These are phyloP conservation scores for Dallia pectoralis DNA, from an alignment of 2,797 vertebrate genomes.

Conservation along the genomic window DNA sequence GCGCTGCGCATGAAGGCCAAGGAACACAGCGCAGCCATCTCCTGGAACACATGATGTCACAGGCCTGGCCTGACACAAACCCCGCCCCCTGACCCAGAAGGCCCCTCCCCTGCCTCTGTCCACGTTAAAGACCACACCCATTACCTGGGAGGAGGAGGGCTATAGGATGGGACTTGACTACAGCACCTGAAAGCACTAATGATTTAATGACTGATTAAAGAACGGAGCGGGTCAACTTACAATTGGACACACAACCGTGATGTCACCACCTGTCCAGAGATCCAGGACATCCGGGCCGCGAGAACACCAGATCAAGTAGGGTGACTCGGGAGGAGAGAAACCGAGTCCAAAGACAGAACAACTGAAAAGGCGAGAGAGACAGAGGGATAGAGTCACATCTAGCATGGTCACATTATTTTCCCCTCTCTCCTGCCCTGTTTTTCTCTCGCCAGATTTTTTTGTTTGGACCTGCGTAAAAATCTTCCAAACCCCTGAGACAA, in stretches of 20 bases:
- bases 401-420: neutral
- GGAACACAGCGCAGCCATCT: slow-evolving; percentile 99
- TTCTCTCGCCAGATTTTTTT: neutral
- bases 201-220: slow-evolving; percentile 37
- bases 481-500: neutral
- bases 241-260: slow-evolving; percentile 26
- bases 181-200: slow-evolving; percentile 65
- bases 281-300: too few relatives aligned
- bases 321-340: slow-evolving; percentile 56
- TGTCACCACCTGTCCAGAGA: neutral
- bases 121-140: slow-evolving; percentile 33
- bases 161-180: slow-evolving; percentile 19
- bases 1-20: slow-evolving; percentile 98
- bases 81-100: neutral
- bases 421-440: neutral
- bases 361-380: too few relatives aligned
- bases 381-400: neutral
- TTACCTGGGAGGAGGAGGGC: slow-evolving; percentile 47
- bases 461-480: neutral
- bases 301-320: slow-evolving; percentile 54
- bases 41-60: slow-evolving; percentile 90
- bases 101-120: neutral
- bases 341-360: neutral
- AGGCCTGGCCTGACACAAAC: slow-evolving; percentile 18
- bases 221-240: slow-evolving; percentile 61